Conservation (phyloP, 2,888 invertebrate species). For the Minunthozetes semirufus region DNA sequence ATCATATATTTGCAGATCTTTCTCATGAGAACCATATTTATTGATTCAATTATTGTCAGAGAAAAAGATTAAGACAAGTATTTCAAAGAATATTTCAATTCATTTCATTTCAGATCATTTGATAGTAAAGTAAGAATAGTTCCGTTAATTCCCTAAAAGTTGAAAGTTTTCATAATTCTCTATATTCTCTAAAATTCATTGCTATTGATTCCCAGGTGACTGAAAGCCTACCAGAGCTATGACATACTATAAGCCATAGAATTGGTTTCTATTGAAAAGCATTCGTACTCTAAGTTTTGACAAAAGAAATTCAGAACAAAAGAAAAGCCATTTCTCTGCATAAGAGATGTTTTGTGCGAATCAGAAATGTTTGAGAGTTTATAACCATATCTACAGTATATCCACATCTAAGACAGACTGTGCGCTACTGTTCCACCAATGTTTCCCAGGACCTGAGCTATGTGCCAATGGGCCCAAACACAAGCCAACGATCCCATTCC, state of each 20-base stretch:
- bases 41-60: neutral
- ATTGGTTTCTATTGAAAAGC: constrained; percentile 20
- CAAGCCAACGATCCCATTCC: constrained; percentile 26
- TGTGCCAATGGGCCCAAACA: neutral
- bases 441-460: constrained; percentile 21
- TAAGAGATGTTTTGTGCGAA: neutral
- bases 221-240: neutral
- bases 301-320: constrained; percentile 25
- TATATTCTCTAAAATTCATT: constrained; percentile 22
- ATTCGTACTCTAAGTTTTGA: constrained; percentile 13
- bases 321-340: constrained; percentile 25
- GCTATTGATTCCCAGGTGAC: constrained; percentile 29
- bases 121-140: neutral
- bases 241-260: neutral
- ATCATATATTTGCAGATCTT: neutral
- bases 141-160: neutral
- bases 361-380: constrained; percentile 15
- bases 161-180: constrained; percentile 4
- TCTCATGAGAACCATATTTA: constrained; percentile 8
- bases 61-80: constrained; percentile 21
- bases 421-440: neutral
- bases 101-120: constrained; percentile 12
- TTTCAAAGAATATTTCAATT: neutral
- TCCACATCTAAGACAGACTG: constrained; percentile 10
- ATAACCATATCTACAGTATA: constrained; percentile 16